Base-by-base conservation (phyloP, 2,888 invertebrate genomes). In the Himalopsyche anomala region DNA sequence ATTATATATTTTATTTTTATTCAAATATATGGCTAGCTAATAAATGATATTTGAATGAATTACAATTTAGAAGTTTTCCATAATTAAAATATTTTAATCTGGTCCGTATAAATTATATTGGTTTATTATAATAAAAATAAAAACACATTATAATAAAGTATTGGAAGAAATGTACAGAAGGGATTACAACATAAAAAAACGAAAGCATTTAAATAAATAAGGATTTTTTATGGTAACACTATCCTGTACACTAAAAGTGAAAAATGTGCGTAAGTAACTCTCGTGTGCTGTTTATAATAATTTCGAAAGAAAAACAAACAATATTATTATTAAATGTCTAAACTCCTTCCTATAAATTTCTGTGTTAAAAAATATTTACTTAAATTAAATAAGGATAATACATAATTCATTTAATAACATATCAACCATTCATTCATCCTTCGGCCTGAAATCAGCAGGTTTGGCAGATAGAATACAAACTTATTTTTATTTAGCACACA, bases 341-440 rank as follows among this genome's bases (percentile, higher is more conserved):
- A 19, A 15, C 74, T 74, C 74, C 12, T 36, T 62, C 62, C 4
- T 62, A 8, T 62, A 6, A 19, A n/a, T 19, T 62, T 45, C 45
- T 62, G 62, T 28, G 62, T 62, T 62, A 19, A 62, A 62, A 62
- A 28, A 62, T 62, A 62, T 62, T 19, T 74, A 74, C 19, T 74
- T 36, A 51, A 51, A 51, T 51, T 51, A 51, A 51, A 51, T 69
- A 69, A 28, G 28, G 69, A 69, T 69, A 69, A 69, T 74, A 74
- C 15, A 36, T 36, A 84, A 84, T 84, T 84, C 81, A 81, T 38
- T 84, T 84, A 62, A 81, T 69, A 84, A 84, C 84, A 81, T 81
- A 62, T 62, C 81, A 81, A 17, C 15, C 84, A 81, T 81, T 45
- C 84, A 69, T 84, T 69, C 74, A 74, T 74, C 55, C 84, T 45